Conservation (phyloP, 2,113 vertebrate genomes). For the Tichodroma muraria region DNA sequence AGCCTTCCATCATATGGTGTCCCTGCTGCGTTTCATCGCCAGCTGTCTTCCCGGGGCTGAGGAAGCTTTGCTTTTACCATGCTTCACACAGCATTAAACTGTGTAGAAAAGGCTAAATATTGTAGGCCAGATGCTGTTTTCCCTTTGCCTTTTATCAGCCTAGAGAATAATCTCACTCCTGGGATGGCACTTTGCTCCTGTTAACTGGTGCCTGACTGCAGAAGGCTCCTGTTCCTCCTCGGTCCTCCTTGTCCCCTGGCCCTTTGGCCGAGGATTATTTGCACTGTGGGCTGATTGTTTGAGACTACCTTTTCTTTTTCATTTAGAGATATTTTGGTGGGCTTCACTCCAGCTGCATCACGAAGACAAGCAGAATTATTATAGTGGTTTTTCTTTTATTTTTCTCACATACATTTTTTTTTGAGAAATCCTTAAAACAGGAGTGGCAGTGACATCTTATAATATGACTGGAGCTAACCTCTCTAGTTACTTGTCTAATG, state of each 20-base stretch:
- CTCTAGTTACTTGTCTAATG: background rate
- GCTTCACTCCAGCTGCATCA: background rate
- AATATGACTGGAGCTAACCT: background rate
- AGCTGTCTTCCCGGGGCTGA: constrained; percentile 22
- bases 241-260: background rate
- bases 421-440: background rate
- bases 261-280: background rate
- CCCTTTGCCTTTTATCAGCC: constrained; percentile 41
- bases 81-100: constrained; percentile 62
- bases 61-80: constrained; percentile 42
- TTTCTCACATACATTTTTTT: background rate
- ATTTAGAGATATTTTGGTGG: background rate
- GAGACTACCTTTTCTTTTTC: background rate
- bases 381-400: background rate
- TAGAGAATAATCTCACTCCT: constrained; percentile 45
- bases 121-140: constrained; percentile 58
- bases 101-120: constrained; percentile 48
- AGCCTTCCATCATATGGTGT: constrained; percentile 30
- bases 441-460: background rate
- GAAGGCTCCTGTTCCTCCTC: background rate
- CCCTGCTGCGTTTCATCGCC: constrained; percentile 1
- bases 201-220: constrained; percentile 17
- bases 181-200: constrained; percentile 22
- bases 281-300: background rate
- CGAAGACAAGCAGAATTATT: background rate